Conservation (phyloP, 2,888 invertebrate genomes). For the Clitarchus hookeri region DNA sequence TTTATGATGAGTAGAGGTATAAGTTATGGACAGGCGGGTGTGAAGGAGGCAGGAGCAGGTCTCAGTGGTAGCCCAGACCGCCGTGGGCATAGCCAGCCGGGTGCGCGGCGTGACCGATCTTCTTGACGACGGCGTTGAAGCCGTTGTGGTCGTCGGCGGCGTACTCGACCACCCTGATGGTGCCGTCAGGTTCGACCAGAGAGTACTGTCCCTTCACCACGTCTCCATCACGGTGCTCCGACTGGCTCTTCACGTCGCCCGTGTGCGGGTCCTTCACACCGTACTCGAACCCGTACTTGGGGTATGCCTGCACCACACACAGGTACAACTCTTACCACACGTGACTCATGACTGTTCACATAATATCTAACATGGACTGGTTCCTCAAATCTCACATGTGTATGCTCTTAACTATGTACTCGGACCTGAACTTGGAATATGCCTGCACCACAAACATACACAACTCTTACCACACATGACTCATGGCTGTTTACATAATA, state of each 20-base stretch:
- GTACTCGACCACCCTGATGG: background rate
- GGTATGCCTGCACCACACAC: background rate
- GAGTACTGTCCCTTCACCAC: constrained; percentile 19
- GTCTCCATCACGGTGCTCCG: constrained; percentile 15
- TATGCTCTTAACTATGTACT: no score
- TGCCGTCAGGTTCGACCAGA: constrained; percentile 9
- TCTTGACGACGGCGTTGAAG: constrained; percentile 16
- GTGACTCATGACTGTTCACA: no score
- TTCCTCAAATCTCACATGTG: no score
- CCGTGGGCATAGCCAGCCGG: background rate
- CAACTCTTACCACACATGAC: no score
- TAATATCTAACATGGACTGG: no score
- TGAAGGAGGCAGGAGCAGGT: background rate
- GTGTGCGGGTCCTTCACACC: background rate
- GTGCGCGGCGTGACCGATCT: background rate
- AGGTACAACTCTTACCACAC: no score
- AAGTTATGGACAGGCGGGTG: background rate
- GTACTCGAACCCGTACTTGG: constrained; percentile 14
- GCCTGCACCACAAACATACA: no score
- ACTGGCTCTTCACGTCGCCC: constrained; percentile 20
- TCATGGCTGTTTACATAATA: no score
- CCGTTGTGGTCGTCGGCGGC: constrained; percentile 5
- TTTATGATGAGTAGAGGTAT: no score
- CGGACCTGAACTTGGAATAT: no score
- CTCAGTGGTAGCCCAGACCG: background rate